Evolutionary conservation across 2,888 invertebrate species (phyloP).

Genomic region (Agrochola circellaris): DNA sequence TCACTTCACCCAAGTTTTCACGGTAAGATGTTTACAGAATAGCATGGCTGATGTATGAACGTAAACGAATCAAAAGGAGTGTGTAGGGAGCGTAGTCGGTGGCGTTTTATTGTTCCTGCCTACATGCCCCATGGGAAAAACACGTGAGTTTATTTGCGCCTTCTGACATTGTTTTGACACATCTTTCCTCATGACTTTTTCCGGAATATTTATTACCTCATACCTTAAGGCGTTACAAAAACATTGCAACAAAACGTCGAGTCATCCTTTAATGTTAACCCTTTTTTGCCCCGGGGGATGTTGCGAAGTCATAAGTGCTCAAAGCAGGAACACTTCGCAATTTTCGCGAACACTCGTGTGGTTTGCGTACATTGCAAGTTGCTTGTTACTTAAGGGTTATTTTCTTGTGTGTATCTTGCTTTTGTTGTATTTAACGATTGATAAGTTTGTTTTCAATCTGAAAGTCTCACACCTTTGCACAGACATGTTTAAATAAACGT

Average conservation of each 20-base stretch:
- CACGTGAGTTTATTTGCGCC: no score
- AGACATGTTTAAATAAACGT: not conserved
- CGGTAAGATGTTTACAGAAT: no score
- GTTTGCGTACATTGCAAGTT: not conserved
- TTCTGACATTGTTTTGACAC: not conserved
- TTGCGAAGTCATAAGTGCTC: constrained; percentile 32
- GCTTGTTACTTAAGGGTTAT: not conserved
- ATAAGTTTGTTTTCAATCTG: not conserved
- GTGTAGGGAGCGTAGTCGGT: no score
- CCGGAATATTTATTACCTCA: constrained; percentile 2
- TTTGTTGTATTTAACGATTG: constrained; percentile 3
- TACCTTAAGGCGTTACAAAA: not conserved
- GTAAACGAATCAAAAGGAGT: no score
- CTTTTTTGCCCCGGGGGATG: not conserved
- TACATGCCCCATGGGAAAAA: no score
- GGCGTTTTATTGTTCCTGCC: no score
- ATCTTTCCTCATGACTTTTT: not conserved
- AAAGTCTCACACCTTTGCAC: no score
- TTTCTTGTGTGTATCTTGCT: not conserved
- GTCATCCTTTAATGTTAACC: constrained; percentile 29
- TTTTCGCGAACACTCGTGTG: constrained; percentile 22
- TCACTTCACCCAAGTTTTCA: no score
- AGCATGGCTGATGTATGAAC: no score
- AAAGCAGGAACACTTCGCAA: constrained; percentile 22
- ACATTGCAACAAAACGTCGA: constrained; percentile 10